Conservation (phyloP, 2,888 invertebrate genomes). For the Salpingus planirostris region DNA sequence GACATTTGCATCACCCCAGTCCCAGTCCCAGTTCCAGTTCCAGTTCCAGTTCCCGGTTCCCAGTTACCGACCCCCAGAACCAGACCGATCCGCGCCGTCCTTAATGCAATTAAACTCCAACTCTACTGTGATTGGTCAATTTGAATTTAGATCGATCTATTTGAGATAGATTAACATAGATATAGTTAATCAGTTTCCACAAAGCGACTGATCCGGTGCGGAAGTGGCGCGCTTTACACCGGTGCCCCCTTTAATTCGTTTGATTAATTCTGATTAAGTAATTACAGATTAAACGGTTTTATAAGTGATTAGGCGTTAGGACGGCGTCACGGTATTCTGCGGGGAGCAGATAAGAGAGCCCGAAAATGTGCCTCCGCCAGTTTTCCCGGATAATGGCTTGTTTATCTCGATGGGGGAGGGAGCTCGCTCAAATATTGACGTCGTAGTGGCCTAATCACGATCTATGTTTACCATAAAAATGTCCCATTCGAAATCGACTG, state of each 20-base stretch:
- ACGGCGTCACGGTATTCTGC: conserved; percentile 10
- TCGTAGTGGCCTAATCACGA: conserved; percentile 21
- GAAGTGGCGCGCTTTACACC: conserved; percentile 13
- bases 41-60: no score
- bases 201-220: conserved; percentile 17
- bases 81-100: conserved; percentile 18
- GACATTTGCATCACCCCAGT: conserved; percentile 22
- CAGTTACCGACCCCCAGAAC: no score
- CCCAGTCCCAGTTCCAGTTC: no score
- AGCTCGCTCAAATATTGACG: conserved; percentile 22
- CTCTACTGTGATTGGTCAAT: conserved; percentile 20
- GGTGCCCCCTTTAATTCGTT: conserved; percentile 14
- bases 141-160: conserved; percentile 22
- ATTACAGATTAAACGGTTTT: conserved; percentile 16
- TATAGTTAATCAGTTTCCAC: conserved; percentile 20
- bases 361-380: conserved; percentile 11
- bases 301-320: conserved; percentile 16
- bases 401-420: conserved; percentile 15
- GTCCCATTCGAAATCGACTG: conserved; percentile 13
- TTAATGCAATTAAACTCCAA: conserved; percentile 20
- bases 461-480: conserved; percentile 18
- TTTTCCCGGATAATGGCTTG: conserved; percentile 16
- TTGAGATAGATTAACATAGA: conserved; percentile 16
- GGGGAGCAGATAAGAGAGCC: conserved; percentile 11
- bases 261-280: conserved; percentile 19